A percentile compares a stretch with the other conserved stretches of the same genome.
Conservation (phyloP, 2,888 invertebrate species). For the Drosophila peninsularis region DNA sequence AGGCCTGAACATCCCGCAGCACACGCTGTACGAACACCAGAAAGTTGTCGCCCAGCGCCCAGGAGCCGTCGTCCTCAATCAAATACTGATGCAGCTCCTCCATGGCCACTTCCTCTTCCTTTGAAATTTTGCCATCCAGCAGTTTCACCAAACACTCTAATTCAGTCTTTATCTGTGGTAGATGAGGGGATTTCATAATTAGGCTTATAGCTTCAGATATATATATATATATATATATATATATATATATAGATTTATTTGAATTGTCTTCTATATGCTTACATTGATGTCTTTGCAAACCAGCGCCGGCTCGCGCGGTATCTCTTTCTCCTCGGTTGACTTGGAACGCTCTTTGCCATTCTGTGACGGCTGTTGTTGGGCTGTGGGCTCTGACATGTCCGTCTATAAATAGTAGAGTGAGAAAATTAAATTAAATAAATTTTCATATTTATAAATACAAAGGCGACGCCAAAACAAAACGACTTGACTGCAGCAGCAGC, state of each 20-base stretch:
- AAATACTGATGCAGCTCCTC: conserved; percentile 95
- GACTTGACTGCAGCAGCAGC: conserved; percentile 7
- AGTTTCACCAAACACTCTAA: conserved; percentile 89
- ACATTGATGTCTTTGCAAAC: conserved; percentile 91
- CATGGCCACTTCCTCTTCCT: conserved; percentile 90
- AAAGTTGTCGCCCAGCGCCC: conserved; percentile 96
- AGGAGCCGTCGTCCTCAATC: conserved; percentile 94
- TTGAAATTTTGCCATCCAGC: conserved; percentile 89
- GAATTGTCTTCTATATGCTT: conserved; percentile 73
- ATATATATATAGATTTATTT: neutral
- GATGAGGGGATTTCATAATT: neutral
- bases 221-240: no score
- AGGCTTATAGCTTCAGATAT: neutral
- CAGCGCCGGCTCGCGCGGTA: conserved; percentile 91
- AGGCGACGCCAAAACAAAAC: conserved; percentile 47
- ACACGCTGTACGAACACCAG: conserved; percentile 90
- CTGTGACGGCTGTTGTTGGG: conserved; percentile 76
- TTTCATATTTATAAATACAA: conserved; percentile 68
- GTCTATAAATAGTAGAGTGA: conserved; percentile 74
- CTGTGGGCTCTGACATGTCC: conserved; percentile 80
- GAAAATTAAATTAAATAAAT: conserved; percentile 65
- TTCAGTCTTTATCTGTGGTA: conserved; percentile 88
- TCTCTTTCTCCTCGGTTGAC: conserved; percentile 88
- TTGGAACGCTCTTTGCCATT: conserved; percentile 82
- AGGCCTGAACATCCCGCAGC: conserved; percentile 86